Percentiles rank a stretch among this genome's conserved stretches.
Conservation (phyloP, 2,888 invertebrate species). For the Apomyelois bistriatella region DNA sequence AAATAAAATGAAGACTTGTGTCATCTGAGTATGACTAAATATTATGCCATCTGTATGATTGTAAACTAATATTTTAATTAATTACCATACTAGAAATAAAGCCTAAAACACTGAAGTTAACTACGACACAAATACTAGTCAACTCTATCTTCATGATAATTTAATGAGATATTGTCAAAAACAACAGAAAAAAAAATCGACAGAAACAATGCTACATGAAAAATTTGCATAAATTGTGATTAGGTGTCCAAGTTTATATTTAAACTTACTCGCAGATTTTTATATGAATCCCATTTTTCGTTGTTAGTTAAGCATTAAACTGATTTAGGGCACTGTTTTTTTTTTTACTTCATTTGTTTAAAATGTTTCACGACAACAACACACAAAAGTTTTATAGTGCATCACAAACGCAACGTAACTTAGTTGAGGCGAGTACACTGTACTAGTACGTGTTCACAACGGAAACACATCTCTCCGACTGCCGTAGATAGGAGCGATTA, state of each 20-base stretch:
- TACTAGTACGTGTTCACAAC: neutral
- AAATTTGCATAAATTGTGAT: conserved; percentile 5
- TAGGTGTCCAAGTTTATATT: neutral
- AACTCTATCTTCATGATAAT: neutral
- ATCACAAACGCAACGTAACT: neutral
- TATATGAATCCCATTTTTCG: neutral
- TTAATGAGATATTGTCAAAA: neutral
- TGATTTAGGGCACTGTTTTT: neutral
- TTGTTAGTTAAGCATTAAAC: neutral
- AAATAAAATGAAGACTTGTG: too few species aligned
- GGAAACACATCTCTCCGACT: conserved; percentile 1
- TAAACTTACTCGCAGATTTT: neutral
- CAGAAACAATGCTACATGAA: conserved; percentile 5
- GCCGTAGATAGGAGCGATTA: neutral
- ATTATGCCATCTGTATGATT: too few species aligned
- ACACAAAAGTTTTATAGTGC: neutral
- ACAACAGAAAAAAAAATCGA: neutral
- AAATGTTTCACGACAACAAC: neutral
- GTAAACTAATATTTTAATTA: too few species aligned
- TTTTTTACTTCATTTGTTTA: neutral
- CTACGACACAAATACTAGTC: neutral
- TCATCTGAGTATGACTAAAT: too few species aligned
- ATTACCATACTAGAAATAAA: neutral
- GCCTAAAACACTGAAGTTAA: neutral
- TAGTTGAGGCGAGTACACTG: neutral